Evolutionary conservation across 2,113 vertebrate species (phyloP).

Genomic region (Calyptommatus sinebrachiatus): DNA sequence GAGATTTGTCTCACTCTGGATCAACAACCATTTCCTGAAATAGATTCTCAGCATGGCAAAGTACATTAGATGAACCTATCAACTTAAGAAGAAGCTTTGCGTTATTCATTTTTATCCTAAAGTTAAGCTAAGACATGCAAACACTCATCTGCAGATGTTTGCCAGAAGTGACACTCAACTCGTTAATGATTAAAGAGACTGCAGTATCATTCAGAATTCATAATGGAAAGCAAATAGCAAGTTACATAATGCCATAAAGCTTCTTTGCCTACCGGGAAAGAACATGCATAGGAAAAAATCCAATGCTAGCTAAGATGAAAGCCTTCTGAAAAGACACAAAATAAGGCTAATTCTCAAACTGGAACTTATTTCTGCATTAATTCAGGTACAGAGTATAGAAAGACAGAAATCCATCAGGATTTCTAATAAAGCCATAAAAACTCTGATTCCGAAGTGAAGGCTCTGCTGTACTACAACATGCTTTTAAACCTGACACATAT

Average conservation of each 20-base stretch:
- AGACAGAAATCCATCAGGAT: not conserved
- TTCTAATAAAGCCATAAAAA: not conserved
- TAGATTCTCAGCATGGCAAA: conserved; percentile 48
- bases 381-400: not conserved
- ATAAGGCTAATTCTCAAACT: not conserved
- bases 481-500: not conserved
- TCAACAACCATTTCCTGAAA: conserved; percentile 50
- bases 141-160: conserved; percentile 18
- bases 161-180: conserved; percentile 27
- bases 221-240: conserved; percentile 31
- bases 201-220: conserved; percentile 10
- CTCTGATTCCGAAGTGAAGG: not conserved
- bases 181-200: conserved; percentile 19
- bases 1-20: conserved; percentile 22
- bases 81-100: not conserved
- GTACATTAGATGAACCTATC: conserved; percentile 20
- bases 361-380: not conserved
- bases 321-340: not conserved
- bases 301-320: not conserved
- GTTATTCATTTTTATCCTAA: conserved; percentile 4
- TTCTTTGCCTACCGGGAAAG: not conserved
- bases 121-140: conserved; percentile 25
- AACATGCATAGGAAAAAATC: not conserved
- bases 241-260: conserved; percentile 14
- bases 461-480: not conserved